These are phyloP conservation scores for Podarcis lilfordi DNA, from an alignment of 2,797 vertebrate species.

Conservation along the genomic window DNA sequence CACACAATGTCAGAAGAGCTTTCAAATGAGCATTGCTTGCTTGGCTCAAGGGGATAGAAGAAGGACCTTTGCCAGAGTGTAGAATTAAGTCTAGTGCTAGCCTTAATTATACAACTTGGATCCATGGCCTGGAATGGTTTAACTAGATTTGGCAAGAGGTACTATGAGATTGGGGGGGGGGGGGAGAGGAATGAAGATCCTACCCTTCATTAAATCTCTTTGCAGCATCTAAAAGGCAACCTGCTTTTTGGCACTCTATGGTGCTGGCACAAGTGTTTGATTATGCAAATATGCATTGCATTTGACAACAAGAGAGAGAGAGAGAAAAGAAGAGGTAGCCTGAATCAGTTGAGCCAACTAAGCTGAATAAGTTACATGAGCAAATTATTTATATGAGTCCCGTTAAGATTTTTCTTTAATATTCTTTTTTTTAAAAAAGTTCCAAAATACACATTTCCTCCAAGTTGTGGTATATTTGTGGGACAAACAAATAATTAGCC, in stretches of 20 bases:
- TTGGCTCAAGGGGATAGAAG: slow-evolving; percentile 21
- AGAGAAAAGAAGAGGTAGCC: neutral
- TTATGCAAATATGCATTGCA: neutral
- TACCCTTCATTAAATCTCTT: neutral
- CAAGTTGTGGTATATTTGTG: neutral
- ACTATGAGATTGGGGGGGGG: neutral
- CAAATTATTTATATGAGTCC: neutral
- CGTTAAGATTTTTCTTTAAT: too few species aligned
- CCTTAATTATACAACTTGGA: slow-evolving; percentile 10
- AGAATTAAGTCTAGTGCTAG: slow-evolving; percentile 20
- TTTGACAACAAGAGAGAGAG: neutral
- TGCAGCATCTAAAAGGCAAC: neutral
- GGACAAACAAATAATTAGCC: neutral
- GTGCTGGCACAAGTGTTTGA: neutral
- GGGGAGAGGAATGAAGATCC: neutral
- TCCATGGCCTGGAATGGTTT: neutral
- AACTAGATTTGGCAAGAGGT: slow-evolving; percentile 18
- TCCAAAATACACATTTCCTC: neutral
- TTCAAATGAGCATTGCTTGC: neutral
- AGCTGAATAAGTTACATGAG: neutral
- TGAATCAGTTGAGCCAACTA: neutral
- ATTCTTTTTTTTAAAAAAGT: neutral
- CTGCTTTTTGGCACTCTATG: neutral
- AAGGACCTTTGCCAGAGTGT: slow-evolving; percentile 22
- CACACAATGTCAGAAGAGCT: slow-evolving; percentile 23